Evolutionary conservation across 2,888 invertebrate genomes (phyloP).

Genomic region (Proisotoma minuta): DNA sequence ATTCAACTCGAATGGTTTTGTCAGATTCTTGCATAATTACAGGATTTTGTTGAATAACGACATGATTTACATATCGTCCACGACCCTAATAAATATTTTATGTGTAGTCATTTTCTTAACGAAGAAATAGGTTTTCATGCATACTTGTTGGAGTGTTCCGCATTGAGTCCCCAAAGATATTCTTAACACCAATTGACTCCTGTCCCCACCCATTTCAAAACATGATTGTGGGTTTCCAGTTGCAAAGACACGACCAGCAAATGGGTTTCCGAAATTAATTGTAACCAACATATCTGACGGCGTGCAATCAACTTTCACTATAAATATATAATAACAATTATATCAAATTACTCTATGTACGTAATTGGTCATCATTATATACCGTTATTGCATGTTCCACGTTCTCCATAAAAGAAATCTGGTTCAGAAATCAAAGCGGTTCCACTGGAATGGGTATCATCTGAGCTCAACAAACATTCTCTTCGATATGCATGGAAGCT

Average conservation of each 20-base stretch:
- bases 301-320: conserved; percentile 76
- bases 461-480: conserved; percentile 70
- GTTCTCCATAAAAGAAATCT: conserved; percentile 68
- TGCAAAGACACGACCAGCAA: conserved; percentile 71
- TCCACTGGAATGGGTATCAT: conserved; percentile 74
- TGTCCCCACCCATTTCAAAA: conserved; percentile 58
- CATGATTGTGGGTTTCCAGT: conserved; percentile 72
- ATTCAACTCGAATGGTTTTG: conserved; percentile 53
- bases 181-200: conserved; percentile 56
- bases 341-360: conserved; percentile 31
- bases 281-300: conserved; percentile 64
- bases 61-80: conserved; percentile 53
- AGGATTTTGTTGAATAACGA: conserved; percentile 54
- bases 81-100: conserved; percentile 45
- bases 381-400: conserved; percentile 80
- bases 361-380: conserved; percentile 46
- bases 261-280: conserved; percentile 54
- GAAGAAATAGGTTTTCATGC: neutral
- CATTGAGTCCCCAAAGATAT: conserved; percentile 58
- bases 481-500: conserved; percentile 49
- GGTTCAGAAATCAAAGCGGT: conserved; percentile 60
- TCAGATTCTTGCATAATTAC: conserved; percentile 54
- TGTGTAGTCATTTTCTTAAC: neutral
- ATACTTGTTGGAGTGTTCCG: conserved; percentile 52
- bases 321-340: neutral